Evolutionary conservation across 2,797 vertebrate genomes (phyloP), one percentile per base, ranked within the genome.

Genomic region (Clamator glandarius): DNA sequence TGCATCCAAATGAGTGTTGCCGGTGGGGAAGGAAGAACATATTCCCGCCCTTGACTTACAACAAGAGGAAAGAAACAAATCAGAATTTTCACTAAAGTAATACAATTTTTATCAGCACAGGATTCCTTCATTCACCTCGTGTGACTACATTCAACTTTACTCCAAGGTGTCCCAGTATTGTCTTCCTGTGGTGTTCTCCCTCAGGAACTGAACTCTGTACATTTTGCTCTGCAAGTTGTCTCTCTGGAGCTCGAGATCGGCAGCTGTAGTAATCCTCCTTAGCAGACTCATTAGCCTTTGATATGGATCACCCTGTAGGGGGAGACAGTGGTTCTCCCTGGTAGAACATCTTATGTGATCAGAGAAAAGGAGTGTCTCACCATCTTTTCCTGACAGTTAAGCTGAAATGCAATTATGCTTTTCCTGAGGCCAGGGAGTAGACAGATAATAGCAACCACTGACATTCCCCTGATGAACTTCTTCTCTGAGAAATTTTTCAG

Each of bases 231-330:
- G 55, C 36, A 4, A 66, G 52, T 36, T 78, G 11, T 57, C 48
- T 81, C 73, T 75, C 55, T 73, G 59, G 84, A 82, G 44, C 64
- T 77, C 86, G 58, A 82, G 86, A 70, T 80, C n/a, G 23, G 68
- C 68, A 75, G 64, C 33, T 80, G 28, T 42, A 48, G 55, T 84
- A 84, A 95, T 87, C n/a, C 61, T 92, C 72, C 35, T 92, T 89
- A 96, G 74, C 70, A 58, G 62, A 52, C 64, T 91, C 93, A 89
- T 95, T 96, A 96, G 70, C 84, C 75, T 92, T 33, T 33, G 93
- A 92, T 96, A 85, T 5, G 48, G 54, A 94, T 94, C 92, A 93
- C 90, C 55, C 92, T 91, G 84, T 93, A 96, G 94, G 87, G 95
- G 90, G 91, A 95, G 95, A 95, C 94, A 93, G 83, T 66, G 95